Evolutionary conservation across 2,797 vertebrate genomes (phyloP), one percentile per base, ranked within the genome.

Genomic region (Epinephelus malabaricus): DNA sequence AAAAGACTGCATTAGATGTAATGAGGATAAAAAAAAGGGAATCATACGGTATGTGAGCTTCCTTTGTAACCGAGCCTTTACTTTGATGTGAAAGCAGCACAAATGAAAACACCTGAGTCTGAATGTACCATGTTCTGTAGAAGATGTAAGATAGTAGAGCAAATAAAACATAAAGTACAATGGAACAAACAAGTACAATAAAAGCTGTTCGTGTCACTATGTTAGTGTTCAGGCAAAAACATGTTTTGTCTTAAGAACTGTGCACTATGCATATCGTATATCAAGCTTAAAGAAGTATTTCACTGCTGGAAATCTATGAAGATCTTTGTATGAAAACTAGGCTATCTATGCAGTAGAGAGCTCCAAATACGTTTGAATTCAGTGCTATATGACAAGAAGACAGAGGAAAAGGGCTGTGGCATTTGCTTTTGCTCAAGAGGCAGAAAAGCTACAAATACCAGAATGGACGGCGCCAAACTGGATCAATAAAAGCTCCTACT

Each of bases 41-140:
- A 80, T 67, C 18, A 86, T 25, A 38, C 40, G 2, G 5, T 19
- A 19, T 69, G 74, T 79, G 19, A 86, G 83, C 69, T 60, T 79
- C 25, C 53, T 76, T 46, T 76, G 47, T 59, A 70, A 69, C 47
- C 75, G 74, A 61, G 43, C 45, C 14, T 78, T 76, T 23, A 65
- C 70, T 84, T 72, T 88, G 71, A 81, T 85, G 68, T 82, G 56
- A 79, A 82, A 79, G 79, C 25, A 65, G 47, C 23, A 25, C 21
- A 45, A 23, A 30, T 56, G 18, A 66, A 56, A 65, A 66, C 30
- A 63, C 40, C 10, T 58, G 58, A 18, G 56, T 55, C 38, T 81
- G 61, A 83, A 69, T 47, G 17, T 13, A 21, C 23, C 21, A 9
- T 30, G 27, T 34, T 62, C 49, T n/a, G 21, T 27, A 40, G 14